Base-by-base conservation (phyloP, 2,113 vertebrate genomes). In the Phaethon lepturus region DNA sequence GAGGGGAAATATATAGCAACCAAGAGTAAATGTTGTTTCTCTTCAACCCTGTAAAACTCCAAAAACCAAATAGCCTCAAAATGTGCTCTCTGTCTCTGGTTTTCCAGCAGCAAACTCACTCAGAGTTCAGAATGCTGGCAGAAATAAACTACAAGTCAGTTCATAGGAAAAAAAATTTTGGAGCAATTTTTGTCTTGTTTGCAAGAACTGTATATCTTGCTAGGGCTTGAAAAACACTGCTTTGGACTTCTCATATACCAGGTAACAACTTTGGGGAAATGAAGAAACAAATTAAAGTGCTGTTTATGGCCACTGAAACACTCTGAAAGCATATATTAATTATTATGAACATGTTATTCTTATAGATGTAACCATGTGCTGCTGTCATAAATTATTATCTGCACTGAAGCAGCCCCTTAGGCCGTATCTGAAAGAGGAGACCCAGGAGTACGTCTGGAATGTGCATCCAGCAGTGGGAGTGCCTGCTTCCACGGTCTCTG, bases 31-130 rank as follows among this genome's bases (percentile, higher is more conserved):
- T 7, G 42, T 94, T 80, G 8, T 76, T 95, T 94, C 52, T 84
- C 29, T 90, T 93, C 23, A 11, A 81, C 76, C 33, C 68, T 86
- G 49, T 66, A 69, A 92, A 97, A 80, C 33, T 73, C 76, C 11
- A 38, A 84, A 95, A 69, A 40, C 17, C n/a, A 90, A 97, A 96
- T 45, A 82, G 55, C 68, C 50, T 97, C 85, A 95, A 95, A 97
- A 90, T 91, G 75, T 63, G 50, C 45, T 94, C 63, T 76, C 85
- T 97, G 49, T 89, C 88, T 95, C 81, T 94, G 81, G 63, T 86
- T 82, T 94, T 97, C 72, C 62, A 90, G 72, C 81, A 95, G 84
- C 73, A 95, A 93, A 73, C 42, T 75, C 44, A 68, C 83, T 94
- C 47, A 88, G 88, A 66, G 40, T 86, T 92, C 83, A 42, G 55